Base-by-base conservation (phyloP, 2,113 vertebrate genomes). In the Corythornis madagascariensis region DNA sequence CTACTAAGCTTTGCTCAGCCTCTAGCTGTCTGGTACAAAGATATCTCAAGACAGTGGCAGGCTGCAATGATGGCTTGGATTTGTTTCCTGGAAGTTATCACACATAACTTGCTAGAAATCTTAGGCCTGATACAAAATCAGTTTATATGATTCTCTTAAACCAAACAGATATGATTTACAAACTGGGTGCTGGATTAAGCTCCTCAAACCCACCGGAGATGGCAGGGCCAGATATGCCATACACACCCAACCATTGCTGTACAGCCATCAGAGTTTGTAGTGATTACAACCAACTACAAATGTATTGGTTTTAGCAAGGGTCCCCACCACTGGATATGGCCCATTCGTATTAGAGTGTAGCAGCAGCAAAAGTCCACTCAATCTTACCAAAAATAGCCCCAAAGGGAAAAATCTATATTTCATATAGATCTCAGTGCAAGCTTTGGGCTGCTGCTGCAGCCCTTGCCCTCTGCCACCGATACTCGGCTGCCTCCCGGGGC, bases 381-480 rank as follows among this genome's bases (percentile, higher is more conserved):
- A 60, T 29, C 59, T 83, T 33, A 61, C 20, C 16, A 55, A 52
- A 52, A 93, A 14, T 10, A 64, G 18, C 31, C 33, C 73, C 69
- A 50, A 53, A 61, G 53, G 40, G 45, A 43, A 50, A 72, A 91
- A 75, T 17, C 11, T 45, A 8, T 45, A 38, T 19, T 12, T 28
- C 31, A 18, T 63, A 60, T 26, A 45, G 84, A 75, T 7, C 28
- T 20, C 2, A 1, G 6, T 24, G 31, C 33, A 21, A 52, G 33
- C 9, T 22, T 21, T 7, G 25, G 45, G 31, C 65, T 60, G 47
- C 26, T 78, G 7, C 50, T 48, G 43, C 53, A 52, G 67, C 16
- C 45, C 0, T 0, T 25, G 20, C 8, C 10, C 47, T 77, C 31
- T 0, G 0, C 38, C 26, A 15, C 28, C 7, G 31, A 33, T 31